phyloP scores from a whole-genome alignment of 2,888 invertebrate species.

The Ectemnius lituratus region DNA sequence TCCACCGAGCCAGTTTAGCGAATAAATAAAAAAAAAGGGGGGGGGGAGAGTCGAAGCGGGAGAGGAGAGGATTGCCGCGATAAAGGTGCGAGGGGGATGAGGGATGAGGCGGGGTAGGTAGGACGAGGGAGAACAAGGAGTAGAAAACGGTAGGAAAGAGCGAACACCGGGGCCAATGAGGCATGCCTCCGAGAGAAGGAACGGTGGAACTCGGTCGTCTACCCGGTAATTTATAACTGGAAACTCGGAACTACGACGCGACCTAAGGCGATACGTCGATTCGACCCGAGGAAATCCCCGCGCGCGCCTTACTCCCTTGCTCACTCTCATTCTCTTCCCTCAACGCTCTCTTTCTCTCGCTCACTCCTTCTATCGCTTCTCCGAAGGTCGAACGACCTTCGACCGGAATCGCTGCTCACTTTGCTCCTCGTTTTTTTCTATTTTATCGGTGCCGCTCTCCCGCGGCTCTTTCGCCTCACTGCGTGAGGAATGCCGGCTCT shows the following conservation, averaged over 20 bases:
- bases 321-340: neutral
- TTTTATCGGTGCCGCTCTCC: conserved; percentile 3
- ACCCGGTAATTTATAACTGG: conserved; percentile 66
- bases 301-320: conserved; percentile 8
- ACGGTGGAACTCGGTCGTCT: conserved; percentile 64
- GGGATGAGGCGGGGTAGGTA: conserved; percentile 9
- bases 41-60: too few species aligned
- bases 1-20: conserved; percentile 55
- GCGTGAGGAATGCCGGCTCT: neutral
- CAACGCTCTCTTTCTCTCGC: neutral
- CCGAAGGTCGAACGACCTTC: conserved; percentile 64
- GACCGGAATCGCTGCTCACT: conserved; percentile 57
- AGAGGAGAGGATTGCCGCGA: conserved; percentile 11
- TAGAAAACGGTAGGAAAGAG: conserved; percentile 14
- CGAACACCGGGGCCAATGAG: conserved; percentile 23
- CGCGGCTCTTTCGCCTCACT: neutral
- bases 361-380: conserved; percentile 22
- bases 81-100: conserved; percentile 19
- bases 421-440: conserved; percentile 29
- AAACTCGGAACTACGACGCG: conserved; percentile 65
- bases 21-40: conserved; percentile 48
- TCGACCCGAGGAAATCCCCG: conserved; percentile 58
- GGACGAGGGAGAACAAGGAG: neutral
- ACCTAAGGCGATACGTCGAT: conserved; percentile 67
- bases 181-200: conserved; percentile 31